Base-by-base conservation (phyloP, 2,113 vertebrate genomes). In the Rhipidura dahli region DNA sequence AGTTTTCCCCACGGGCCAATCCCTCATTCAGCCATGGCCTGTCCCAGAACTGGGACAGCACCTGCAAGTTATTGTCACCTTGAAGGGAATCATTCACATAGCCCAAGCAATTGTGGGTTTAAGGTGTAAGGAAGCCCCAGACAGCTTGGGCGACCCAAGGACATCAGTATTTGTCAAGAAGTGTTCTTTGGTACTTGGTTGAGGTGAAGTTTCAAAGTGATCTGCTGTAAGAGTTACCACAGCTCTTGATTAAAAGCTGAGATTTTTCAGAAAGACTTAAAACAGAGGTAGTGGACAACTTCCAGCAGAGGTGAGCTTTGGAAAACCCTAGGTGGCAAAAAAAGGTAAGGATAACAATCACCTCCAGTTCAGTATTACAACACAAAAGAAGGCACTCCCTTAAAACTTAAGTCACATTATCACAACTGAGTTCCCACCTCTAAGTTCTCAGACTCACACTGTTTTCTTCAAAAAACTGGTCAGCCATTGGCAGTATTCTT, bases 391-490 rank as follows among this genome's bases (percentile, higher is more conserved):
- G 28, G 4, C 24, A 24, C 21, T 91, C 21, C 23, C 37, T 78
- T 45, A 76, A 77, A 54, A 28, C 53, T 3, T 16, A 18, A 54
- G 24, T 59, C 33, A 57, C n/a, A 24, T 83, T 57, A 50, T 57
- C 22, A 63, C 64, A 77, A n/a, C 70, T 44, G 35, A 69, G 24
- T 59, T 42, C 37, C 51, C 78, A 98, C 97, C 97, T 98, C 85
- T 98, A 98, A 65, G 97, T 91, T 81, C 98, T 96, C 33, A 98
- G 85, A 89, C 97, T 97, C 47, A 97, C 94, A 1, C 24, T 39
- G 28, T 98, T 98, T 80, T 98, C 75, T 22, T 98, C 96, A 91
- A 98, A 91, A 60, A 53, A 98, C 84, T 5, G 96, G 96, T 65
- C 92, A 98, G 28, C 97, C 98, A 31, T 97, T 97, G 65, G 98